These are phyloP conservation scores for Mellivora capensis DNA, from an alignment of 2,113 vertebrate species.

Conservation along the genomic window DNA sequence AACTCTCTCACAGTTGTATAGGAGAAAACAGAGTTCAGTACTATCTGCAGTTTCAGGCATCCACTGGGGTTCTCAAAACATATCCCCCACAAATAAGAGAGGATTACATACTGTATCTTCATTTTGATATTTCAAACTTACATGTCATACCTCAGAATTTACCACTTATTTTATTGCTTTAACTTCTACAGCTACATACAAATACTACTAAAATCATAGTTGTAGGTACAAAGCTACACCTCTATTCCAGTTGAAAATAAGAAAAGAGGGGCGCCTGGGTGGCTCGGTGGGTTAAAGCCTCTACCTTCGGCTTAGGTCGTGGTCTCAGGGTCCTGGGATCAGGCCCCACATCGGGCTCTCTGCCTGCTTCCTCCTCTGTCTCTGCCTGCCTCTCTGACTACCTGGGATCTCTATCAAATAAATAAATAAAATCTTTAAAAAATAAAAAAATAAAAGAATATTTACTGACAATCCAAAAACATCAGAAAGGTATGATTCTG, in stretches of 20 bases:
- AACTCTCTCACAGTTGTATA: neutral
- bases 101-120: neutral
- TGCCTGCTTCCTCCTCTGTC: too few species aligned
- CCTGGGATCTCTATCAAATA: too few species aligned
- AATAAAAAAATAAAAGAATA: neutral
- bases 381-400: too few species aligned
- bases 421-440: too few species aligned
- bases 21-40: neutral
- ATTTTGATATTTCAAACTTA: conserved; percentile 31
- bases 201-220: neutral
- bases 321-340: too few species aligned
- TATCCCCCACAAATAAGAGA: neutral
- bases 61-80: neutral
- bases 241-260: neutral
- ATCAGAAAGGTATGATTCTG: neutral
- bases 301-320: too few species aligned
- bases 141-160: neutral
- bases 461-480: neutral
- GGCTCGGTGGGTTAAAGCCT: too few species aligned
- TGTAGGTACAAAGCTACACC: neutral
- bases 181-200: neutral
- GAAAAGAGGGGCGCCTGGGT: neutral
- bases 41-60: neutral
- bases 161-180: conserved; percentile 12
- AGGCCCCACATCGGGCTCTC: too few species aligned